Evolutionary conservation across 2,113 vertebrate species (phyloP), one percentile per base, ranked within the genome.

Genomic region (Eptatretus burgeri): DNA sequence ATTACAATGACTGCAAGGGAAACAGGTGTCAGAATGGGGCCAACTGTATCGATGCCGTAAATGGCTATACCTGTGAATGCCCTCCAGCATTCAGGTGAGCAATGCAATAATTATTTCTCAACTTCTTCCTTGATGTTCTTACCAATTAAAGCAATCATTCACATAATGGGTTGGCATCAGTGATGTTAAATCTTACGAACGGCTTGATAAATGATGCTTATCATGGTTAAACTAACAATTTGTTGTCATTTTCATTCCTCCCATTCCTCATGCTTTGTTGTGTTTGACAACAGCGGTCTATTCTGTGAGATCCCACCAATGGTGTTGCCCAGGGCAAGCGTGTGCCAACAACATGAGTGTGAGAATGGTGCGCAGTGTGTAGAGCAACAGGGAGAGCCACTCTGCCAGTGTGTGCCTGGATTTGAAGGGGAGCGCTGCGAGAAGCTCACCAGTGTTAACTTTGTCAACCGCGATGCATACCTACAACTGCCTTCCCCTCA

Each of bases 271-370:
- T 60, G 17, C 20, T 65, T 56, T 16, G 50, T 62, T 20, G 52
- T 69, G 0, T 66, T 68, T 69, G 5, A 49, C 18, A 66, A 13
- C 68, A 95, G 91, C 13, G 91, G 91, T 50, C 73, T 98, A 66
- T 98, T 98, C 73, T 98, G 89, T 64, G 85, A 94, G 69, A 82
- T 84, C 70, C 91, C 87, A 0, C 91, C 91, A 5, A 93, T 95
- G 85, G 87, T 95, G 64, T 76, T 98, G 41, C 91, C 91, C 10
- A 82, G 89, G 51, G 95, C 89, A 67, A 98, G 91, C 66, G 88
- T 82, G 5, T 98, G 91, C 65, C 88, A 95, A 73, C 79, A 93
- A 69, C 80, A 82, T 14, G 87, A 94, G 63, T 98, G 91, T 70
- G 82, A 84, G 67, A 94, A 98, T 2, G 82, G 79, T 65, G 89